Percentiles rank a stretch among this genome's conserved stretches.
Conservation (phyloP, 1,140 invertebrate species). For the Aethina tumida region DNA sequence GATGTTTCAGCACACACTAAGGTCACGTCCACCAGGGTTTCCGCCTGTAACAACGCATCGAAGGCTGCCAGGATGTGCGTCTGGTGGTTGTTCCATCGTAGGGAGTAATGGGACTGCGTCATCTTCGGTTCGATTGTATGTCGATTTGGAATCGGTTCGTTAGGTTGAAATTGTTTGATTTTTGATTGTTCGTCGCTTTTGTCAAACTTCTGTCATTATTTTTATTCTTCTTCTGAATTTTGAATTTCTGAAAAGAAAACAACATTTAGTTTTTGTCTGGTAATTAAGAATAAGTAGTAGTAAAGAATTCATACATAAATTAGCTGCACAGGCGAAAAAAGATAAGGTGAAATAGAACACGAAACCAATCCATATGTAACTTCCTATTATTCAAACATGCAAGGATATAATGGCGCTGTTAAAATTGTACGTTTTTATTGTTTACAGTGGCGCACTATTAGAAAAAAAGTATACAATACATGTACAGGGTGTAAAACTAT, state of each 20-base stretch:
- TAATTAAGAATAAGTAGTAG: too few species aligned
- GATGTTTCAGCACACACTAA: slow-evolving; percentile 75
- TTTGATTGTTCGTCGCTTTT: slow-evolving; percentile 9
- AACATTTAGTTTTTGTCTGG: too few species aligned
- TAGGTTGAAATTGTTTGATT: slow-evolving; percentile 1
- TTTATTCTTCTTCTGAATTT: slow-evolving; percentile 27
- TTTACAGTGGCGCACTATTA: too few species aligned
- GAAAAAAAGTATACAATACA: too few species aligned
- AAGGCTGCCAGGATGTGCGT: slow-evolving; percentile 75
- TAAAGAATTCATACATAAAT: too few species aligned
- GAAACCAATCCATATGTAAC: too few species aligned
- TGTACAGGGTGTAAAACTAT: too few species aligned
- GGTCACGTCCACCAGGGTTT: slow-evolving; percentile 80
- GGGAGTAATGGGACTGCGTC: slow-evolving; percentile 73
- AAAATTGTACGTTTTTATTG: too few species aligned
- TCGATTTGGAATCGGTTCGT: slow-evolving; percentile 1
- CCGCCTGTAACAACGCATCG: slow-evolving; percentile 71
- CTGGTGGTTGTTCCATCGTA: slow-evolving; percentile 89
- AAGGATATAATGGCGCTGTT: too few species aligned
- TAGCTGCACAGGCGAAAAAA: too few species aligned
- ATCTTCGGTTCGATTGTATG: slow-evolving; percentile 32
- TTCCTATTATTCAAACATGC: too few species aligned
- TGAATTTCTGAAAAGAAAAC: slow-evolving; percentile 26
- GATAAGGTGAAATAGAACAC: too few species aligned
- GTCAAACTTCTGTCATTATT: slow-evolving; percentile 19